Evolutionary conservation across 2,113 vertebrate genomes (phyloP).

Genomic region (Nothoprocta perdicaria): DNA sequence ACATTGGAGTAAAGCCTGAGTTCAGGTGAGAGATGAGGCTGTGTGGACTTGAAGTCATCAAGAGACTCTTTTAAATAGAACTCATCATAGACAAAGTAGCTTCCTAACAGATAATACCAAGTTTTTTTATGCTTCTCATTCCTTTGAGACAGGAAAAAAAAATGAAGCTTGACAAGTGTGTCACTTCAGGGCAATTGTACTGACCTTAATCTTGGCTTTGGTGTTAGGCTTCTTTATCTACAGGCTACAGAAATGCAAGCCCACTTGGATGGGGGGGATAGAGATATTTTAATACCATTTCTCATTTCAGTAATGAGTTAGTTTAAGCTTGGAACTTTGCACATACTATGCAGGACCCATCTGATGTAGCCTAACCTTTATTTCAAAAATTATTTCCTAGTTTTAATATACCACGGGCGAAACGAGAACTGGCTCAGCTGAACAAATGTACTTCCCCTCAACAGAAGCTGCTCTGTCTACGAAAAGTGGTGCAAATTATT

Average conservation of each 20-base stretch:
- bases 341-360: neutral
- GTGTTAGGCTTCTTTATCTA: neutral
- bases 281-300: neutral
- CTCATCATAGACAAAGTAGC: neutral
- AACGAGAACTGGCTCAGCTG: constrained; percentile 90
- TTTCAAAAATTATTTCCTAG: constrained; percentile 72
- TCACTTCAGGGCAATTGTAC: neutral
- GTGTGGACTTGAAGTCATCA: neutral
- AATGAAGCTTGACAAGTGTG: neutral
- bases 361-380: neutral
- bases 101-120: neutral
- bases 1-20: constrained; percentile 92
- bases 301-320: neutral
- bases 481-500: constrained; percentile 86
- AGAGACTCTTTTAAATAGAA: neutral
- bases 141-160: neutral
- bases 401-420: constrained; percentile 92
- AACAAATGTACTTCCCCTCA: constrained; percentile 92
- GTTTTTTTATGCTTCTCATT: neutral
- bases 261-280: neutral
- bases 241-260: neutral
- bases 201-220: neutral
- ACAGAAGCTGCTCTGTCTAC: constrained; percentile 92
- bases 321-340: neutral
- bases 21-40: constrained; percentile 83